Evolutionary conservation across 2,888 invertebrate species (phyloP).

Genomic region (Ctena decussata): DNA sequence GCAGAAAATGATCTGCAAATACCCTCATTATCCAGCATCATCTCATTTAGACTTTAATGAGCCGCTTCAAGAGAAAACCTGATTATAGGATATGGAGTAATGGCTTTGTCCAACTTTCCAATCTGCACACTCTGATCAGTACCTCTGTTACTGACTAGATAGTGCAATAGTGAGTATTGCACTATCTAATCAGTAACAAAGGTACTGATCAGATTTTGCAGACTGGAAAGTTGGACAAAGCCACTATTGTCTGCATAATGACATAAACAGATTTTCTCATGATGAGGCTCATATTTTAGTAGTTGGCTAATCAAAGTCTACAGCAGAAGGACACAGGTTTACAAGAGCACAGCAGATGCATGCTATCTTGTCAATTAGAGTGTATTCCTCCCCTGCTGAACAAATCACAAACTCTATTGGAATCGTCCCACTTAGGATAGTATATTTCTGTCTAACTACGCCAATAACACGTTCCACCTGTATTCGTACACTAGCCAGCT

Average conservation of each 20-base stretch:
- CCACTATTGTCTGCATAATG: neutral
- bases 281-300: neutral
- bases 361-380: neutral
- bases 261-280: neutral
- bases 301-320: neutral
- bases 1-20: too few species aligned
- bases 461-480: slow-evolving; percentile 51
- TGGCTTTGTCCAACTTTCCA: too few species aligned
- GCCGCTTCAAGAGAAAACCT: too few species aligned
- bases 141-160: too few species aligned
- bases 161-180: too few species aligned
- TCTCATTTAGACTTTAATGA: too few species aligned
- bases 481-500: slow-evolving; percentile 27
- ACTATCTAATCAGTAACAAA: neutral
- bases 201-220: neutral
- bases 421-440: slow-evolving; percentile 29
- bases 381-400: neutral
- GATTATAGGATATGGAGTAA: too few species aligned
- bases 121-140: too few species aligned
- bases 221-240: neutral
- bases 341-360: neutral
- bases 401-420: neutral
- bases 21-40: too few species aligned
- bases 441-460: slow-evolving; percentile 39
- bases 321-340: neutral